Conservation (phyloP, 1,140 invertebrate genomes). For the Zelostemma sp. region DNA sequence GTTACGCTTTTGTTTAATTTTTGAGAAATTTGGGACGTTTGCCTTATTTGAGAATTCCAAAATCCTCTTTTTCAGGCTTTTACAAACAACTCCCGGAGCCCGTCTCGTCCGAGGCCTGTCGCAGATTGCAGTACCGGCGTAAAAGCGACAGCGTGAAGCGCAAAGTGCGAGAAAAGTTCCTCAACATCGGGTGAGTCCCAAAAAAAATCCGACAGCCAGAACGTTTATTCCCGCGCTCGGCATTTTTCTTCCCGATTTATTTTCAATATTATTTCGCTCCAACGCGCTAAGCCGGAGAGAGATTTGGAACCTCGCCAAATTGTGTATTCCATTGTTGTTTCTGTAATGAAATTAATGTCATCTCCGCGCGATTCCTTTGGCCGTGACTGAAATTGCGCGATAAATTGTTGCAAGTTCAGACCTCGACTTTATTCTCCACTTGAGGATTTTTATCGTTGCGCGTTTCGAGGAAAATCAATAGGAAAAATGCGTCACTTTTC, state of each 20-base stretch:
- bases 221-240: not conserved
- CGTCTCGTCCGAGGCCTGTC: conserved; percentile 72
- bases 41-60: not conserved
- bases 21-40: too few species aligned
- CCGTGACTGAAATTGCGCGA: not conserved
- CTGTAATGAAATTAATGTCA: not conserved
- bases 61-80: conserved; percentile 68
- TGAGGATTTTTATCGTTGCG: too few species aligned
- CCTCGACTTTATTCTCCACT: too few species aligned
- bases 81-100: conserved; percentile 75
- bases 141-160: conserved; percentile 77
- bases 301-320: not conserved
- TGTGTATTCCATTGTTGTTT: not conserved
- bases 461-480: too few species aligned
- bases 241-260: not conserved
- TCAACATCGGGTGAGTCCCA: conserved; percentile 76
- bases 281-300: not conserved
- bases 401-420: not conserved
- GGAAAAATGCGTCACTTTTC: too few species aligned
- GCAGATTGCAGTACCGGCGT: conserved; percentile 73
- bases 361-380: not conserved
- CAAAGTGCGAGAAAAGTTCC: conserved; percentile 78
- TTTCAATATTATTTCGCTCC: not conserved
- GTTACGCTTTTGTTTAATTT: too few species aligned
- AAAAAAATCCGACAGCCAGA: conserved; percentile 1